Base-by-base conservation (phyloP, 2,797 vertebrate species). In the Pangasius krempfi region DNA sequence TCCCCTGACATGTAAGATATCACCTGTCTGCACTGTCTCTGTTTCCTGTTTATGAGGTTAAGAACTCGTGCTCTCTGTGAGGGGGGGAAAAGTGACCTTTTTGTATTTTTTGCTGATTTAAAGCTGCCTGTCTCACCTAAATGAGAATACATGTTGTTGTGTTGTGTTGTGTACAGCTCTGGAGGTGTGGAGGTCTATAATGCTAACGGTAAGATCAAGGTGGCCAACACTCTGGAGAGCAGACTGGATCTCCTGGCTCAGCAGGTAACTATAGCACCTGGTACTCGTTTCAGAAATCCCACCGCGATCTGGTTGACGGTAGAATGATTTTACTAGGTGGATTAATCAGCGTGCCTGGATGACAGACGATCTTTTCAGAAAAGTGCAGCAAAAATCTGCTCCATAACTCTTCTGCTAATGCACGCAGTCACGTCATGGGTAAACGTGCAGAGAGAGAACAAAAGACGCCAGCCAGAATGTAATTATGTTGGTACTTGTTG, bases 221-320 rank as follows among this genome's bases (percentile, higher is more conserved):
- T 99, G 90, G 92, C 98, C 89, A 99, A 99, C 95, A 99, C 98
- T 20, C 92, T 99, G 92, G 99, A 99, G 93, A 99, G 98, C 95
- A 95, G 98, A 86, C 95, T 99, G 96, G 98, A 99, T 5, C 97
- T 99, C 73, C 96, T 99, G 92, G 98, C 98, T 86, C 98, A 99
- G 95, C 99, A 99, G 97, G 98, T 99, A 92, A 92, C 10, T 13
- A 40, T 18, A 20, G 68, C 0, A 6, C n/a, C 5, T 33, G 30
- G 62, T n/a, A 13, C 62, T 64, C 62, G 10, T 64, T 64, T 64
- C 1, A 64, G 62, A 2, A 52, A 52, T 52, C 50, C 50, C 50
- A 52, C 9, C 50, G 9, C 50, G 40, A 5, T 44, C 50, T 52
- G 50, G 50, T 9, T 52, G 50, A 14, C 13, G 52, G 52, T 54